Conservation (phyloP, 2,113 vertebrate genomes). For the Dicrurus megarhynchus region DNA sequence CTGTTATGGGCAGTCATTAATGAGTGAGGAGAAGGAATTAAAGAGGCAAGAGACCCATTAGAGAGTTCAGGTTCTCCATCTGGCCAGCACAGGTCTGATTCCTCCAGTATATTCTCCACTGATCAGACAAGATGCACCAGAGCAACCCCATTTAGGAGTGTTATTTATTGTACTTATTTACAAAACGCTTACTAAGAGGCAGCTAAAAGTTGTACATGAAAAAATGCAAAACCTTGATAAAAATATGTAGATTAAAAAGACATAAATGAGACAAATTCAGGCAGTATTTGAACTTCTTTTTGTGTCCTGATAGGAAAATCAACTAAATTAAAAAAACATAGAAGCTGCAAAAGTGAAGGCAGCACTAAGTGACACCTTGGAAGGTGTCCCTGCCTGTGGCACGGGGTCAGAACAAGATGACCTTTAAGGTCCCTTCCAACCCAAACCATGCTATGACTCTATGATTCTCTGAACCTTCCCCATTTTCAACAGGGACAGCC, state of each 20-base stretch:
- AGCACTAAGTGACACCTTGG: not conserved
- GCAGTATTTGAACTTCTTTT: not conserved
- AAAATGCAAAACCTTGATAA: not conserved
- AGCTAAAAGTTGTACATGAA: not conserved
- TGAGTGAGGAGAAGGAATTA: not conserved
- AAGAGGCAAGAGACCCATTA: not conserved
- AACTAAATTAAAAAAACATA: not conserved
- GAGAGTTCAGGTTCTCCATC: not conserved
- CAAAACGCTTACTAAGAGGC: not conserved
- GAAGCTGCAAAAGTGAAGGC: not conserved
- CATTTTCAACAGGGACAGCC: not conserved
- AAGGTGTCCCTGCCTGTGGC: not conserved
- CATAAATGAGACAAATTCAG: not conserved
- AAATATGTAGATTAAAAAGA: not conserved
- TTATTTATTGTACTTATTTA: not conserved
- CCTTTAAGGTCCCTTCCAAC: not conserved
- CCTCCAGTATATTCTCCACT: not conserved
- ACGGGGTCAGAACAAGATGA: not conserved
- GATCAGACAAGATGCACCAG: not conserved
- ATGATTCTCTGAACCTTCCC: not conserved
- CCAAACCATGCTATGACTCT: not conserved
- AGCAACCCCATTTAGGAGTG: not conserved
- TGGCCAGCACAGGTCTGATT: not conserved
- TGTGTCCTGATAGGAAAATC: not conserved
- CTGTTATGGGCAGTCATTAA: not conserved